These are phyloP conservation scores for Pachyramphus minor DNA, from an alignment of 2,113 vertebrate genomes.

Conservation along the genomic window DNA sequence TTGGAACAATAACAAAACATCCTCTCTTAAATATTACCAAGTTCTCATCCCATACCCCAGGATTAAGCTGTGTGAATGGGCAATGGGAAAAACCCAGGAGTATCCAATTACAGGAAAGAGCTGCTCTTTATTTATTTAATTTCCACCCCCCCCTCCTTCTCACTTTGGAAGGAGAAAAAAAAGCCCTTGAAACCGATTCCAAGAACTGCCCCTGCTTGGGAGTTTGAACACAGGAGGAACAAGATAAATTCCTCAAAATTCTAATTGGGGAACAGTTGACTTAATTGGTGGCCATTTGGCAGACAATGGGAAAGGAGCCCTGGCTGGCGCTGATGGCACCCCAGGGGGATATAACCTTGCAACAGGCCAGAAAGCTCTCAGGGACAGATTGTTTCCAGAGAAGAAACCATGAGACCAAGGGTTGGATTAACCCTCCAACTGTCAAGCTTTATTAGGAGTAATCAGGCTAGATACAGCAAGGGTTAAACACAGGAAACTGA, in stretches of 20 bases:
- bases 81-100: slow-evolving; percentile 85
- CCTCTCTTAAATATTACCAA: slow-evolving; percentile 53
- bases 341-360: slow-evolving; percentile 91
- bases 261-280: slow-evolving; percentile 98
- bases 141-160: slow-evolving; percentile 54
- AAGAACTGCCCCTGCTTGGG: slow-evolving; percentile 77
- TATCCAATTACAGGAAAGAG: slow-evolving; percentile 94
- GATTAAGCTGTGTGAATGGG: slow-evolving; percentile 85
- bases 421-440: slow-evolving; percentile 79
- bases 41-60: slow-evolving; percentile 75
- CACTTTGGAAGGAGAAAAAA: neutral
- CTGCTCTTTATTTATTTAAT: slow-evolving; percentile 81
- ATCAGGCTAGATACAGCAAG: slow-evolving; percentile 71
- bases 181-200: slow-evolving; percentile 84
- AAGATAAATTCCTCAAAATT: slow-evolving; percentile 93
- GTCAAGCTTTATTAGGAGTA: slow-evolving; percentile 81
- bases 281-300: slow-evolving; percentile 98
- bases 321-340: slow-evolving; percentile 88
- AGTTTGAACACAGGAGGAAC: slow-evolving; percentile 81
- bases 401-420: slow-evolving; percentile 85
- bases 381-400: slow-evolving; percentile 95
- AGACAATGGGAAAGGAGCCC: slow-evolving; percentile 89
- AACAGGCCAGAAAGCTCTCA: slow-evolving; percentile 82
- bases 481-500: slow-evolving; percentile 76
- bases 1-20: slow-evolving; percentile 28